Evolutionary conservation across 2,797 vertebrate species (phyloP).

Genomic region (Schizothorax lantsangensis): DNA sequence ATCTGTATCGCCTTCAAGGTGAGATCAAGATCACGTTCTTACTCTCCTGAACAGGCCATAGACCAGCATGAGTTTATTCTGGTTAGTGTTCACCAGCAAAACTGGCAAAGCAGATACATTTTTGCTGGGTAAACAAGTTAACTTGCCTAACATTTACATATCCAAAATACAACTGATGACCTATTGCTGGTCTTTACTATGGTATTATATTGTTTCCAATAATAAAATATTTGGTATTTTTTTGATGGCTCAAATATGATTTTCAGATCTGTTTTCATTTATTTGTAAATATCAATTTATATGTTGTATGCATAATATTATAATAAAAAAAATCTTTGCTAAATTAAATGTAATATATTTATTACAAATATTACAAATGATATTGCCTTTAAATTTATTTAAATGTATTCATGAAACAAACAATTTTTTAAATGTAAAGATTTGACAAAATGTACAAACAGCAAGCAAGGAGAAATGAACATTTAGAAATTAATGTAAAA

Average conservation of each 20-base stretch:
- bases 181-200: too few relatives aligned
- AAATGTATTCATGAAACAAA: background rate
- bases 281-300: too few relatives aligned
- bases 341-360: too few relatives aligned
- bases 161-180: too few relatives aligned
- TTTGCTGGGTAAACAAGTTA: too few relatives aligned
- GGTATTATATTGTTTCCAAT: too few relatives aligned
- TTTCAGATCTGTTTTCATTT: too few relatives aligned
- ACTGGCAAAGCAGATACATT: background rate
- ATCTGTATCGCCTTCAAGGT: background rate
- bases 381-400: background rate
- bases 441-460: background rate
- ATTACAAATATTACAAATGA: background rate
- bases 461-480: background rate
- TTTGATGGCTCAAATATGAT: background rate
- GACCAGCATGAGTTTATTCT: background rate
- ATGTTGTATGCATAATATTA: too few relatives aligned
- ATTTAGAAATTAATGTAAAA: background rate
- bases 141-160: too few relatives aligned
- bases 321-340: too few relatives aligned
- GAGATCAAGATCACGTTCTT: background rate
- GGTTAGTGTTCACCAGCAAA: background rate
- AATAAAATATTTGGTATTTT: background rate
- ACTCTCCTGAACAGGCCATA: background rate
- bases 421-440: background rate